Conservation (phyloP, 2,797 vertebrate species). For the Hypotaenidia okinawae region DNA sequence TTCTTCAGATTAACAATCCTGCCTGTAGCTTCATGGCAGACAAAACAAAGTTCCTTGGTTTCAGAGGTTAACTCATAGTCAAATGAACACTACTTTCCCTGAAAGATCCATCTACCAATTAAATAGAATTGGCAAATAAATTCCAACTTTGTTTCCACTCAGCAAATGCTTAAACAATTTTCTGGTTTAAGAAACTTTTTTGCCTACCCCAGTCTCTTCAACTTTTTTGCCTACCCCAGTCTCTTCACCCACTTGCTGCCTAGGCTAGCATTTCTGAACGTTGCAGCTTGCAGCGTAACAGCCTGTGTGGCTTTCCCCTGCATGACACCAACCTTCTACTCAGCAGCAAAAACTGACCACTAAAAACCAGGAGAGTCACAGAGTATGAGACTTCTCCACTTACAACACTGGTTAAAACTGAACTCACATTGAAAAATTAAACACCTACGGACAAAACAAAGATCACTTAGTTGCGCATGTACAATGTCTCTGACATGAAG, state of each 20-base stretch:
- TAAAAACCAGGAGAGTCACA: background rate
- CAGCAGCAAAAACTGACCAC: background rate
- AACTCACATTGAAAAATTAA: background rate
- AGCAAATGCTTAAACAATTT: background rate
- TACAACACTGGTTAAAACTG: background rate
- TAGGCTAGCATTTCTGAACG: background rate
- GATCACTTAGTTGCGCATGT: rapidly evolving
- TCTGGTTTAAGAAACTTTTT: background rate
- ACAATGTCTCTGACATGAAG: background rate
- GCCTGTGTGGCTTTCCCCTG: no score
- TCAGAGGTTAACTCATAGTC: background rate
- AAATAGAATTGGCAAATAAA: background rate
- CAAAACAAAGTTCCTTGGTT: background rate
- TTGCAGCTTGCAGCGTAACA: background rate
- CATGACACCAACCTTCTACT: background rate
- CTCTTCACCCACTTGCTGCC: background rate
- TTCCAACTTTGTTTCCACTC: background rate
- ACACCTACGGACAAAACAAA: background rate
- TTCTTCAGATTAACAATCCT: background rate
- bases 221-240: background rate
- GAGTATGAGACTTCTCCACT: background rate
- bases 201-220: background rate
- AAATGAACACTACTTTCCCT: background rate
- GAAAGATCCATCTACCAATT: background rate
- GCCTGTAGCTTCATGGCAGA: background rate